Evolutionary conservation across 2,888 invertebrate genomes (phyloP).

Genomic region (Rhopalosiphum nymphaeae): DNA sequence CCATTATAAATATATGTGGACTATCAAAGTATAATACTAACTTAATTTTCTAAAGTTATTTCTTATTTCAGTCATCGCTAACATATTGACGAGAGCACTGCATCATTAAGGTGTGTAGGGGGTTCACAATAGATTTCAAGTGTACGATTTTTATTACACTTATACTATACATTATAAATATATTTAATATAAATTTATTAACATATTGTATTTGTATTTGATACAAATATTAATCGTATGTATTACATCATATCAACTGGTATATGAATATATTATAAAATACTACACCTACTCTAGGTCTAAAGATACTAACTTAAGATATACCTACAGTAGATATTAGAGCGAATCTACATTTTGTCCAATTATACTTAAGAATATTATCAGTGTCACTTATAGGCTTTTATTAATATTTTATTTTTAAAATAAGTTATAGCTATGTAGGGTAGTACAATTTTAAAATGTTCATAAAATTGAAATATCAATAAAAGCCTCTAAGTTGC

Average conservation of each 20-base stretch:
- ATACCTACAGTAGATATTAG: background rate
- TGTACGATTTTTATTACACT: background rate
- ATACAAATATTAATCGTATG: too few species aligned
- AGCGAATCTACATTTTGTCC: background rate
- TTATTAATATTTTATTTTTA: background rate
- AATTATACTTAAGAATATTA: background rate
- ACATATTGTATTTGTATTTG: too few species aligned
- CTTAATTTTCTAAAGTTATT: background rate
- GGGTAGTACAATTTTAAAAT: background rate
- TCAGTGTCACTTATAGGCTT: background rate
- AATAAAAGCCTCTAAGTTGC: background rate
- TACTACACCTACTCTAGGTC: too few species aligned
- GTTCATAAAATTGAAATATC: background rate
- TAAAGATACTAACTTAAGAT: background rate
- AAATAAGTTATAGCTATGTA: background rate
- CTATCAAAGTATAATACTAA: background rate
- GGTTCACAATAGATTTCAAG: background rate
- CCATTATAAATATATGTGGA: background rate
- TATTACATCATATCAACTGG: too few species aligned
- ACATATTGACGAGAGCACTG: background rate
- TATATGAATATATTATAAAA: too few species aligned
- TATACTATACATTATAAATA: too few species aligned
- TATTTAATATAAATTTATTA: too few species aligned
- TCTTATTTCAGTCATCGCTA: background rate
- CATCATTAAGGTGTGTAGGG: background rate